These are phyloP conservation scores for Pagrus major DNA, from an alignment of 2,113 vertebrate species.

Conservation along the genomic window DNA sequence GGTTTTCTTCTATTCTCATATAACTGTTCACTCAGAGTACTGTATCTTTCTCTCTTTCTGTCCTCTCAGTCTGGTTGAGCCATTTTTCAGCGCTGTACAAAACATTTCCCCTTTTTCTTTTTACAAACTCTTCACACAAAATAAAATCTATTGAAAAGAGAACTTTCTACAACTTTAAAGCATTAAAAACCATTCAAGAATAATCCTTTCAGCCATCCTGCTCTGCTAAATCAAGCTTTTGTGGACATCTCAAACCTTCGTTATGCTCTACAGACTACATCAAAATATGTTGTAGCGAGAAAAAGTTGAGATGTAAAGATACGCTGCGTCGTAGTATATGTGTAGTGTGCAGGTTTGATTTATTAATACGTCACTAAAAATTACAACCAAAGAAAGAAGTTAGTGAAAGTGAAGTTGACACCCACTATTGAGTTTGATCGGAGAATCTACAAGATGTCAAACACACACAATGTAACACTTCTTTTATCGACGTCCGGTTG, in stretches of 20 bases:
- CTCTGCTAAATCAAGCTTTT: neutral
- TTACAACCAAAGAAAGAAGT: neutral
- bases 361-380: neutral
- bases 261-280: neutral
- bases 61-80: neutral
- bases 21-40: neutral
- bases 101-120: neutral
- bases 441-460: conserved; percentile 8
- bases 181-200: neutral
- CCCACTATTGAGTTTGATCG: neutral
- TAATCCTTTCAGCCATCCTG: neutral
- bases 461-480: conserved; percentile 2
- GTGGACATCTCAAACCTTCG: neutral
- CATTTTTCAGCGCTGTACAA: neutral
- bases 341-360: neutral
- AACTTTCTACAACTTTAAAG: neutral
- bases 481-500: conserved; percentile 20
- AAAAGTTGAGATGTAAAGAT: neutral
- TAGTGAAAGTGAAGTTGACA: neutral
- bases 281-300: neutral
- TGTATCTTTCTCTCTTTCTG: neutral
- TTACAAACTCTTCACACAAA: neutral
- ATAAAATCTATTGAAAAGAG: neutral
- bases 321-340: neutral
- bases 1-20: neutral